A percentile compares a stretch with the other conserved stretches of the same genome.
Evolutionary conservation across 2,888 invertebrate species (phyloP).

Genomic region (Globia sparganii): DNA sequence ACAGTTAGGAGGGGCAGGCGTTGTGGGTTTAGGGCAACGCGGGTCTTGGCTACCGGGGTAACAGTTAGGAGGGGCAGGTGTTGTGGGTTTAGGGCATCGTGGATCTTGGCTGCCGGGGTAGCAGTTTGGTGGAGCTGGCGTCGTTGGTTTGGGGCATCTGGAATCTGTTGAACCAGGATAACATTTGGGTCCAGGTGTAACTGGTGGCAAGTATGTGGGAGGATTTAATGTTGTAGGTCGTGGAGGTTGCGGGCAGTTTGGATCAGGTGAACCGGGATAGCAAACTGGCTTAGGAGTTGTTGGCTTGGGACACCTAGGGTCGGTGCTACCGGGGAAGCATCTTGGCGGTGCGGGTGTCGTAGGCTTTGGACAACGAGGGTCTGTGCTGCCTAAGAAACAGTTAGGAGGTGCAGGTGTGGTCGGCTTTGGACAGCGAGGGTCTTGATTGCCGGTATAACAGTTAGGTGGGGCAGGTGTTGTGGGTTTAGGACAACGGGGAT

Average conservation of each 20-base stretch:
- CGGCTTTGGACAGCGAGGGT: conserved; percentile 71
- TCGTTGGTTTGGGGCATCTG: conserved; percentile 73
- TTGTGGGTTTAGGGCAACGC: conserved; percentile 59
- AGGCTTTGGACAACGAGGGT: conserved; percentile 28
- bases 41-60: background rate
- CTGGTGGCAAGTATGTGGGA: conserved; percentile 68
- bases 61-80: background rate
- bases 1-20: conserved; percentile 20
- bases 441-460: conserved; percentile 51
- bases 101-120: no score
- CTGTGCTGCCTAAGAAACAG: no score
- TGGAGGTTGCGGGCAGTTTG: conserved; percentile 77
- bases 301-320: conserved; percentile 64
- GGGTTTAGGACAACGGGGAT: conserved; percentile 78
- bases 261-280: conserved; percentile 77
- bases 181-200: conserved; percentile 62
- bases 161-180: conserved; percentile 67
- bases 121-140: conserved; percentile 66
- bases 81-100: conserved; percentile 58
- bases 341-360: conserved; percentile 69
- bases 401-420: conserved; percentile 69
- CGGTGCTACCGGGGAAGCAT: conserved; percentile 70
- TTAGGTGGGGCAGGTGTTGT: conserved; percentile 71
- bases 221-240: conserved; percentile 70
- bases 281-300: conserved; percentile 63